phyloP scores from a whole-genome alignment of 35 echinoderm and acorn worm species.

The Nesometra sesokonis region DNA sequence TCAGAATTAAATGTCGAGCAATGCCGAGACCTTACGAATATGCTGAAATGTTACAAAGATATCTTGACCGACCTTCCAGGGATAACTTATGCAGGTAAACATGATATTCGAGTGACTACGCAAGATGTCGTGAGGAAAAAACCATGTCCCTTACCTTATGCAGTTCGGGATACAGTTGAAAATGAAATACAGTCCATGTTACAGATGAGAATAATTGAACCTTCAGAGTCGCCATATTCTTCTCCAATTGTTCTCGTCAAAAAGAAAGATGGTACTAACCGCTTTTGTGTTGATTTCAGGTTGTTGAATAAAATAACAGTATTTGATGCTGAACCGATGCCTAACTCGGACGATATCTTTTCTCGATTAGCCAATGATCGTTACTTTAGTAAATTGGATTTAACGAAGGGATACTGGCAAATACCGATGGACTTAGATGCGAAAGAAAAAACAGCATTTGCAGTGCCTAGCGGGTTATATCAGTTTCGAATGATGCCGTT shows the following conservation, averaged over 20 bases:
- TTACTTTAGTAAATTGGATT: conserved; percentile 30
- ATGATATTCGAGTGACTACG: conserved; percentile 9
- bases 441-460: conserved; percentile 50
- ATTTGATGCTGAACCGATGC: conserved; percentile 1
- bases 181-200: conserved; percentile 37
- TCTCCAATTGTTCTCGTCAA: conserved; percentile 28
- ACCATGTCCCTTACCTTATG: conserved; percentile 14
- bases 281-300: conserved; percentile 30
- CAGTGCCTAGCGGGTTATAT: conserved; percentile 29
- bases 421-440: conserved; percentile 25
- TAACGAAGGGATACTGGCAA: conserved; percentile 57
- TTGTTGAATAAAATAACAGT: conserved; percentile 16
- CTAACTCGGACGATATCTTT: conserved; percentile 20
- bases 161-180: conserved; percentile 1
- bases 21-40: neutral
- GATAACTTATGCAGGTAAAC: neutral
- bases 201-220: conserved; percentile 36
- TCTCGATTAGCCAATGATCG: neutral
- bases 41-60: neutral
- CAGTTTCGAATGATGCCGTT: conserved; percentile 30
- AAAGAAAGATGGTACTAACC: conserved; percentile 23
- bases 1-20: neutral
- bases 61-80: conserved; percentile 38
- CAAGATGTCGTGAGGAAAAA: conserved; percentile 6
- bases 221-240: conserved; percentile 20